Evolutionary conservation across 2,113 vertebrate species (phyloP), one percentile per base, ranked within the genome.

Genomic region (Jaculus jaculus): DNA sequence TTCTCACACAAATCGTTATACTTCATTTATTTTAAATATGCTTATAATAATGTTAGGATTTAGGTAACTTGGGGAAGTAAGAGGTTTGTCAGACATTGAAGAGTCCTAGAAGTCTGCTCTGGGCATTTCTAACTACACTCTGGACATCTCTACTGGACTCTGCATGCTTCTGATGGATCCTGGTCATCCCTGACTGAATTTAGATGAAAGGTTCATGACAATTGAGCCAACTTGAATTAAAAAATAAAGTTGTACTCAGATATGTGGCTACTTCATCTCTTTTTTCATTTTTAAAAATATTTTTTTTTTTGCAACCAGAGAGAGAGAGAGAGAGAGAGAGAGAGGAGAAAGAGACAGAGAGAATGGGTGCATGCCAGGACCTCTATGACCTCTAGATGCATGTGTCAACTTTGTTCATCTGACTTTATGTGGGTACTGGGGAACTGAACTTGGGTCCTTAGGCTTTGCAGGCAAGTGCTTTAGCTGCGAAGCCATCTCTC

Each of bases 21-120:
- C 79, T 79, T 60, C 34, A 17, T 84, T 84, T 93, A 89, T 93
- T 85, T 90, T 39, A 58, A 83, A 63, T 87, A 89, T 93, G 68
- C 65, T 94, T 90, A 68, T 54, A 54, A 54, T 54, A 54, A 47
- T 11, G 1, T 81, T 69, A 87, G 79, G 16, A 37, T 30, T 96
- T 87, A 68, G 54, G 7, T 63, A 84, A 92, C 15, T 63, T 34
- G 80, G 73, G 58, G 17, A 3, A 60, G 83, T 78, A 65, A 79
- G 32, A 89, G 15, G 54, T 54, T 54, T 54, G 90, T 94, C 84
- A 87, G 73, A 90, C 9, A 80, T 28, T 51, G 23, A 11, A 85
- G 80, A 88, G n/a, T 23, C 63, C 34, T 74, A 68, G 21, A 61
- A n/a, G 37, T 82, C 12, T 51, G 32, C 16, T 32, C 75, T 69